Base-by-base conservation (phyloP, 2,888 invertebrate species). In the Monopis laevigella region DNA sequence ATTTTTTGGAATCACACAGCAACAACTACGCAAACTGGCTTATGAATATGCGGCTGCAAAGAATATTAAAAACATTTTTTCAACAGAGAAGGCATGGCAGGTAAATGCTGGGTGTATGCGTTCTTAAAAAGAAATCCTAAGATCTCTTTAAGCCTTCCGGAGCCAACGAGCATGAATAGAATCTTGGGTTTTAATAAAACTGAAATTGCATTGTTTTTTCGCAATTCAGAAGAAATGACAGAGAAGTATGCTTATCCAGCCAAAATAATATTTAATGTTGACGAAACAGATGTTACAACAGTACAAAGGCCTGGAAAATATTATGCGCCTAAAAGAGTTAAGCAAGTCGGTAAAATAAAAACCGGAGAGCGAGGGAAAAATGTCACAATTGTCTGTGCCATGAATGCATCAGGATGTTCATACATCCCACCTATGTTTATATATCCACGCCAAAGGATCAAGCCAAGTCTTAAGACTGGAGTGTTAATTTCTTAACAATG, bases 401-500 rank as follows among this genome's bases (percentile, higher is more conserved):
- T 24, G 24, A 40, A 44, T 26, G 47, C 49, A 13, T 13, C 40
- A 11, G 46, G 45, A 28, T 38, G 32, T 16, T 7, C 12, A n/a
- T 49, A 42, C 28, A 38, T 49, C 24, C 45, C 49, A 12, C 49
- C 50, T 1, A 38, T 46, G 35, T 51, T 48, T 34, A 49, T 50
- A 29, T 50, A 34, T 12, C 48, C 45, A 35, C 44, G 46, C 6
- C 40, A 48, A 21, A 45, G 47, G 35, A 43, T 45, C 13, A 43
- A 45, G 19, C 17, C 47, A 21, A 41, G 27, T 12, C 35, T 47
- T 4, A 39, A 28, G 10, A 44, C 6, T 35, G 17, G 24, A 29
- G 46, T 43, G 28, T 43, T 42, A 34, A 13, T 29, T 3, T 41
- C 32, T 13, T 42, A 45, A 18, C 6, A 42, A 11, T 45, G 43